These are phyloP conservation scores for Phalacrocorax brasilianus DNA, from an alignment of 2,113 vertebrate genomes.

Conservation along the genomic window DNA sequence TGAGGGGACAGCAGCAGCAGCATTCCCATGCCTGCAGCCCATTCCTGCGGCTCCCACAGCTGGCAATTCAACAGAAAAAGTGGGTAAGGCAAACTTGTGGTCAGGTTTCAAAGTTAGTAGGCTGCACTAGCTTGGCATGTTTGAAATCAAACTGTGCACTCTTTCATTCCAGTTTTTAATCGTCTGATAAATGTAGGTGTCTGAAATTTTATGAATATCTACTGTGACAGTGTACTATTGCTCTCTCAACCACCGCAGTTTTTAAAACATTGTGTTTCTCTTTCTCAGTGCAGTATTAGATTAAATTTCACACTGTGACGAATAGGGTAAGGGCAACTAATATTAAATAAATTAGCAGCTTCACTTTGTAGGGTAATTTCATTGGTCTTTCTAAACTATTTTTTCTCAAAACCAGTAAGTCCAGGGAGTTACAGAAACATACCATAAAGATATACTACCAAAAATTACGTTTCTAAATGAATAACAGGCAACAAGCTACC, in stretches of 20 bases:
- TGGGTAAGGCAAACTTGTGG: conserved; percentile 54
- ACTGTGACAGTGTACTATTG: background rate
- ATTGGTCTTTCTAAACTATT: background rate
- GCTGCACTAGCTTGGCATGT: conserved; percentile 22
- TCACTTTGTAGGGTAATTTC: background rate
- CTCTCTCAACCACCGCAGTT: background rate
- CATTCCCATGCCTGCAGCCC: conserved; percentile 63
- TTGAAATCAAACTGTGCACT: conserved; percentile 57
- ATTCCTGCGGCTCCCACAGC: conserved; percentile 70
- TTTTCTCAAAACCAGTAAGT: background rate
- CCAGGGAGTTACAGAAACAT: background rate
- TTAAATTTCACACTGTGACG: background rate
- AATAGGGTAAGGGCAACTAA: background rate
- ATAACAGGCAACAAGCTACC: background rate
- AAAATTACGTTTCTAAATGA: background rate
- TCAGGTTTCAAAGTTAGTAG: conserved; percentile 22
- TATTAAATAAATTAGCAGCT: background rate
- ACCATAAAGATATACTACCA: background rate
- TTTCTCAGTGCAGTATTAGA: background rate
- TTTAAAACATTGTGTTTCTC: background rate
- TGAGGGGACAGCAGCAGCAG: conserved; percentile 33
- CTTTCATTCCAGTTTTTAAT: conserved; percentile 54
- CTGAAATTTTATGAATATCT: conserved; percentile 23
- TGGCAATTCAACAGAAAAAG: conserved; percentile 67
- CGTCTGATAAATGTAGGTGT: conserved; percentile 27